Conservation (phyloP, 2,113 vertebrate species). For the Xyrauchen texanus region DNA sequence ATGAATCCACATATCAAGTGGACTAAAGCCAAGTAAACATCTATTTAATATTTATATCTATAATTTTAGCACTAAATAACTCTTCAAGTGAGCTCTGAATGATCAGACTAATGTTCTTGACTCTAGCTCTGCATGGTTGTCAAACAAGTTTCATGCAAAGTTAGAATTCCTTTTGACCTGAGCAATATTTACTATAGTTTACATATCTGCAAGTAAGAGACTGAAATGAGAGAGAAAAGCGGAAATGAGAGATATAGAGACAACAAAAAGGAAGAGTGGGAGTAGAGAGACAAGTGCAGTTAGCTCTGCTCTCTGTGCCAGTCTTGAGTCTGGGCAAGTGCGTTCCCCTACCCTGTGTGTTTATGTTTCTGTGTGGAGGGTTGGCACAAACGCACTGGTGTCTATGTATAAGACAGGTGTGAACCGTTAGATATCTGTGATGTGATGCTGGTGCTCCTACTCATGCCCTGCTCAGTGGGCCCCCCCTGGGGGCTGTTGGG, state of each 20-base stretch:
- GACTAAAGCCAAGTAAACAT: constrained; percentile 25
- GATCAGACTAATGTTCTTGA: constrained; percentile 46
- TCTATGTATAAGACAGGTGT: constrained; percentile 98
- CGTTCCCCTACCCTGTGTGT: constrained; percentile 41
- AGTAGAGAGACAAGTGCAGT: constrained; percentile 32
- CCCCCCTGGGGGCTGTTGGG: constrained; percentile 98
- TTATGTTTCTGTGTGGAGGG: constrained; percentile 11
- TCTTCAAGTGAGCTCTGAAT: constrained; percentile 4
- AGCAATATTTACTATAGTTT: constrained; percentile 69
- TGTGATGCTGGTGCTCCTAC: constrained; percentile 98
- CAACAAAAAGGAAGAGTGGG: not conserved
- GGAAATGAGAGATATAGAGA: too few species aligned
- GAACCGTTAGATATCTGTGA: constrained; percentile 99
- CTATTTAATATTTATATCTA: not conserved
- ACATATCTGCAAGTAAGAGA: constrained; percentile 62
- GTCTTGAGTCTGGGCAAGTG: constrained; percentile 39
- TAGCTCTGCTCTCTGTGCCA: constrained; percentile 46
- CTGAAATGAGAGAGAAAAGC: not conserved
- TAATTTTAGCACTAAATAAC: not conserved
- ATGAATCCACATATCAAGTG: constrained; percentile 3
- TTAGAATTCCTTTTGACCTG: constrained; percentile 71
- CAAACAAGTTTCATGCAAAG: constrained; percentile 64
- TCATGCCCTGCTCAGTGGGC: constrained; percentile 95
- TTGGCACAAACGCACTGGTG: constrained; percentile 41
- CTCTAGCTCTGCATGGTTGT: constrained; percentile 63